Percentiles rank a stretch among this genome's conserved stretches.
Conservation (phyloP, 2,797 vertebrate species). For the Pipistrellus pipistrellus region DNA sequence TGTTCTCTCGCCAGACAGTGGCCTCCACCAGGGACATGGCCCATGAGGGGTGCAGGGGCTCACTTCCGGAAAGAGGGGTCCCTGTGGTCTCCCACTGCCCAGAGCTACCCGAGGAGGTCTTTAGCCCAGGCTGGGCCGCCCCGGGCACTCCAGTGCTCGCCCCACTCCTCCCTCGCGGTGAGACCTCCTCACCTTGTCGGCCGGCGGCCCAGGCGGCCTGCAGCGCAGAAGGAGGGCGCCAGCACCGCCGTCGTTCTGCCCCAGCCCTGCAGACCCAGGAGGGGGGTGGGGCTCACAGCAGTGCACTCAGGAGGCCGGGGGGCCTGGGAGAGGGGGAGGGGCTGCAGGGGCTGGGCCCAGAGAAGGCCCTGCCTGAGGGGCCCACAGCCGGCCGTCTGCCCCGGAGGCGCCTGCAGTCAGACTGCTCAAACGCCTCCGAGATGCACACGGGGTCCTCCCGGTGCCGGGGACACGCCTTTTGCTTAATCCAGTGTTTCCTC, state of each 20-base stretch:
- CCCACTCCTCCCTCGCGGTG: neutral
- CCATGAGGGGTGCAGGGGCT: too few relatives aligned
- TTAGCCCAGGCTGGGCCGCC: neutral
- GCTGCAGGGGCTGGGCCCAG: neutral
- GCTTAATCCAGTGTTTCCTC: neutral
- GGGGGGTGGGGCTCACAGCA: neutral
- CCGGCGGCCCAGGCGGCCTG: neutral
- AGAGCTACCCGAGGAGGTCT: neutral
- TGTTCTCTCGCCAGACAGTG: neutral
- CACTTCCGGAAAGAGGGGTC: neutral
- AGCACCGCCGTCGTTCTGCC: neutral
- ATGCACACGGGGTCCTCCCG: too few relatives aligned
- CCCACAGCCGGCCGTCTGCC: neutral
- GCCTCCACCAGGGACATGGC: too few relatives aligned
- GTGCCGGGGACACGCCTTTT: neutral
- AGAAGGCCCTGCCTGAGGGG: neutral
- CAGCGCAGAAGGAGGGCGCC: rapidly evolving
- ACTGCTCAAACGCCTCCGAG: neutral
- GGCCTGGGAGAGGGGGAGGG: too few relatives aligned
- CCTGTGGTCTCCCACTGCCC: neutral
- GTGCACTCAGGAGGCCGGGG: neutral
- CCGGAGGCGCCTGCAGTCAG: neutral
- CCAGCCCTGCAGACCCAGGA: neutral
- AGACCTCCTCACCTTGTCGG: rapidly evolving
- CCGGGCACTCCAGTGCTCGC: neutral